A percentile compares a stretch with the other conserved stretches of the same genome.
phyloP scores from a whole-genome alignment of 2,113 vertebrate genomes.

The Daubentonia madagascariensis region DNA sequence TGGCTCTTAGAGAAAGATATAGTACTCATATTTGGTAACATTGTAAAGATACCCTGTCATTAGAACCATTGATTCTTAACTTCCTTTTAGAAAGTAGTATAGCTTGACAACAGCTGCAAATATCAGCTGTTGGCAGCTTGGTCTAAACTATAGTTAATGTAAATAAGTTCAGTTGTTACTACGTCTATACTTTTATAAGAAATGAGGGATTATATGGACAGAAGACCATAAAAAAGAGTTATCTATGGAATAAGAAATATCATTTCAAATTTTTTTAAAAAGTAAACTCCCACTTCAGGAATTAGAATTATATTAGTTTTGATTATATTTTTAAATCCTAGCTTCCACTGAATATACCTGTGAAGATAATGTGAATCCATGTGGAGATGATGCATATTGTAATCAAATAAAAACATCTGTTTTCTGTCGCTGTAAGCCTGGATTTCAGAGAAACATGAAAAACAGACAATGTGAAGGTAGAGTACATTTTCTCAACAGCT shows the following conservation, averaged over 20 bases:
- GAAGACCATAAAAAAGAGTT: background rate
- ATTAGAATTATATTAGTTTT: background rate
- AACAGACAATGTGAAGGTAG: constrained; percentile 95
- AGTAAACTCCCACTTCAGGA: background rate
- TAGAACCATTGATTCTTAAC: background rate
- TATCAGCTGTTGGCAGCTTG: background rate
- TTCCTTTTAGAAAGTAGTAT: background rate
- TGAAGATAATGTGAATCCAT: constrained; percentile 92
- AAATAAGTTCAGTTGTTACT: background rate
- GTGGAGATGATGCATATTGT: constrained; percentile 95
- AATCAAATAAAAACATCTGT: constrained; percentile 92
- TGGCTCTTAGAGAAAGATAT: background rate
- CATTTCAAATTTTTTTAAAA: constrained; percentile 16
- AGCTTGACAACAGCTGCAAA: background rate
- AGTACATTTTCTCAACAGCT: constrained; percentile 56
- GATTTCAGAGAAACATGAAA: constrained; percentile 93
- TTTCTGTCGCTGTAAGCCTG: constrained; percentile 94
- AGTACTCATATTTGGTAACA: background rate
- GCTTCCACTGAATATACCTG: constrained; percentile 90
- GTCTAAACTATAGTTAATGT: background rate
- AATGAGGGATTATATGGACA: background rate
- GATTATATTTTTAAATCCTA: constrained; percentile 77
- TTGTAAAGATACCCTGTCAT: background rate
- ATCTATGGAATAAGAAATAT: constrained; percentile 12
- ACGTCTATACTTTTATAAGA: background rate